Percentiles rank a stretch among this genome's conserved stretches.
These are phyloP conservation scores for Collichthys lucidus DNA, from an alignment of 2,113 vertebrate species.

Conservation along the genomic window DNA sequence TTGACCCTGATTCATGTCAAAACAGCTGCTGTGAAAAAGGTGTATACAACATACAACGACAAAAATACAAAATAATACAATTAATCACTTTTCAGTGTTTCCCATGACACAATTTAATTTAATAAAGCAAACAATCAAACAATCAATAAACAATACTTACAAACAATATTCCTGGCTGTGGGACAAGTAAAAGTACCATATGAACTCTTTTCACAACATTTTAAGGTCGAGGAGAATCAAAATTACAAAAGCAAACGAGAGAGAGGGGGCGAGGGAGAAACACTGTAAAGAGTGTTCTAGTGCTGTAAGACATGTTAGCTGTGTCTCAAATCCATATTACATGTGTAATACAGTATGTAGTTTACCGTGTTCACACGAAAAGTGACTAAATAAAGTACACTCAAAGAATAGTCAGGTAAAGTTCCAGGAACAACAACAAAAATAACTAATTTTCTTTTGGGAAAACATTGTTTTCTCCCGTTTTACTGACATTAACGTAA, in stretches of 20 bases:
- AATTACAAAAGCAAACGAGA: background rate
- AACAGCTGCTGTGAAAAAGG: no score
- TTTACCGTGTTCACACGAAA: no score
- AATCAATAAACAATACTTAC: background rate
- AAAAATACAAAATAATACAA: no score
- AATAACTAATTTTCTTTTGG: no score
- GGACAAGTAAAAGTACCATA: background rate
- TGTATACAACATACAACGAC: no score
- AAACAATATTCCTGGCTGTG: slow-evolving; percentile 25
- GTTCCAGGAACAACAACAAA: background rate
- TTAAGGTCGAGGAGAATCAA: slow-evolving; percentile 28
- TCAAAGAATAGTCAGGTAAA: no score
- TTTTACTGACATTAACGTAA: no score
- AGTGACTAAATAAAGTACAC: no score
- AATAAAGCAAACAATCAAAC: slow-evolving; percentile 35
- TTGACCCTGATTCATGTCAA: no score
- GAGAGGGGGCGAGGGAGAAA: background rate
- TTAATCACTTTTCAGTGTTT: no score
- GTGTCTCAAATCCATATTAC: background rate
- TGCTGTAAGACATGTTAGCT: background rate
- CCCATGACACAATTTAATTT: slow-evolving; percentile 23
- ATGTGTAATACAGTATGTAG: background rate
- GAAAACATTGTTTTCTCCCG: background rate
- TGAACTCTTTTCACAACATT: background rate
- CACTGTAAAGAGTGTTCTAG: slow-evolving; percentile 6